Conservation (phyloP, 1,140 invertebrate genomes). For the Macrotrachela quadricornifera region DNA sequence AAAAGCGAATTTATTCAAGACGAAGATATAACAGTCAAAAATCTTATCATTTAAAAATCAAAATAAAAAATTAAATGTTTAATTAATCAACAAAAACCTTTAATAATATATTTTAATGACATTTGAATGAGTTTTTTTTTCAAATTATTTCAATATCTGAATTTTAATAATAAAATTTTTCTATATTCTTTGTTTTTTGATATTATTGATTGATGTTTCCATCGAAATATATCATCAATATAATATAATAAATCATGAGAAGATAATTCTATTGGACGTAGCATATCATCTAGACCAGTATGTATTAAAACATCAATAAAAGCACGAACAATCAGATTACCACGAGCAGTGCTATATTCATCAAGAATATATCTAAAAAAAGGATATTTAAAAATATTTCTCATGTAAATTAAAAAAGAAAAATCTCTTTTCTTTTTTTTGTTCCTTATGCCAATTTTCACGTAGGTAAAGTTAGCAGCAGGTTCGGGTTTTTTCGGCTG, state of each 20-base stretch:
- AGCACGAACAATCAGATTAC: constrained; percentile 56
- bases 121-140: constrained; percentile 39
- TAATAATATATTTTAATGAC: constrained; percentile 47
- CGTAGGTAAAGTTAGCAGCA: too few species aligned
- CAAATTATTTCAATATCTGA: constrained; percentile 38
- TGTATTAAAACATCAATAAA: constrained; percentile 83
- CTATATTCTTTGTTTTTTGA: constrained; percentile 79
- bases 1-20: constrained; percentile 64
- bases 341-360: constrained; percentile 70
- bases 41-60: neutral
- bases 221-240: constrained; percentile 83
- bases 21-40: constrained; percentile 33
- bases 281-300: constrained; percentile 46
- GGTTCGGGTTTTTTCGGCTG: too few species aligned
- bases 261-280: constrained; percentile 76
- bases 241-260: constrained; percentile 77
- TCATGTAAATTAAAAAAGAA: too few species aligned
- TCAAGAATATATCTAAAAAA: constrained; percentile 44
- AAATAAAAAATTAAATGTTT: neutral
- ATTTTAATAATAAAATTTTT: constrained; percentile 51
- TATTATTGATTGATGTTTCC: constrained; percentile 78
- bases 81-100: constrained; percentile 67
- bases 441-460: too few species aligned
- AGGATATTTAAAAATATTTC: too few species aligned
- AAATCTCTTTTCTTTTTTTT: too few species aligned